These are phyloP conservation scores for Otis tarda DNA, from an alignment of 2,113 vertebrate species.

Conservation along the genomic window DNA sequence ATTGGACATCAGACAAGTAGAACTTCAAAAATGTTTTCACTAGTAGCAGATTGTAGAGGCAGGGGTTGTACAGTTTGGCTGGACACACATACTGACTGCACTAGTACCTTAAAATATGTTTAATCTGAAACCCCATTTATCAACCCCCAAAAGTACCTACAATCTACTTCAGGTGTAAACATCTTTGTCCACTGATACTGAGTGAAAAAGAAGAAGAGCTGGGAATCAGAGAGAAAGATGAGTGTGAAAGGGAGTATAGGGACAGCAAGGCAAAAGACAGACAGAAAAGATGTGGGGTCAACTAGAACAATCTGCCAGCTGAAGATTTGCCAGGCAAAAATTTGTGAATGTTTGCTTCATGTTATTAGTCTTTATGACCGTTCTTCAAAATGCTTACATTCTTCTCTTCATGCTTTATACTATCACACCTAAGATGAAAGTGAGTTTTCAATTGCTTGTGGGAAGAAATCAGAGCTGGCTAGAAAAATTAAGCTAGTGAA, in stretches of 20 bases:
- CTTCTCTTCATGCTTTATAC: constrained; percentile 39
- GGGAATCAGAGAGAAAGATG: not conserved
- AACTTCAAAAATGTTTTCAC: constrained; percentile 81
- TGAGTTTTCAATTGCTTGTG: constrained; percentile 1
- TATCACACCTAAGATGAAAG: constrained; percentile 15
- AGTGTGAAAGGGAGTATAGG: not conserved
- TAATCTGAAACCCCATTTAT: constrained; percentile 30
- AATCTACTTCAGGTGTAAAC: constrained; percentile 85
- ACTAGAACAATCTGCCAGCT: constrained; percentile 75
- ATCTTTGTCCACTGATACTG: constrained; percentile 76
- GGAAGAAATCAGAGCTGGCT: constrained; percentile 70
- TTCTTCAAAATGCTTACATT: constrained; percentile 2
- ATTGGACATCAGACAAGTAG: constrained; percentile 59
- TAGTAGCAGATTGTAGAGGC: constrained; percentile 80
- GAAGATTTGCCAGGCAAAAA: constrained; percentile 34
- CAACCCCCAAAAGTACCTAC: constrained; percentile 75
- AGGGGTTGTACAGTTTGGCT: constrained; percentile 67
- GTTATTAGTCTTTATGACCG: not conserved
- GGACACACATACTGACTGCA: constrained; percentile 34
- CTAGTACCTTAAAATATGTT: constrained; percentile 20
- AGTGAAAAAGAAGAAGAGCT: not conserved
- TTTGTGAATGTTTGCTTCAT: not conserved
- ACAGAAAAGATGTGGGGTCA: constrained; percentile 52
- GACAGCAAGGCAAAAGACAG: constrained; percentile 28
- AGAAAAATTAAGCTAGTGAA: constrained; percentile 73